Percentiles rank a stretch among this genome's conserved stretches.
Conservation (phyloP, 1,140 invertebrate species). For the Pectinophora gossypiella region DNA sequence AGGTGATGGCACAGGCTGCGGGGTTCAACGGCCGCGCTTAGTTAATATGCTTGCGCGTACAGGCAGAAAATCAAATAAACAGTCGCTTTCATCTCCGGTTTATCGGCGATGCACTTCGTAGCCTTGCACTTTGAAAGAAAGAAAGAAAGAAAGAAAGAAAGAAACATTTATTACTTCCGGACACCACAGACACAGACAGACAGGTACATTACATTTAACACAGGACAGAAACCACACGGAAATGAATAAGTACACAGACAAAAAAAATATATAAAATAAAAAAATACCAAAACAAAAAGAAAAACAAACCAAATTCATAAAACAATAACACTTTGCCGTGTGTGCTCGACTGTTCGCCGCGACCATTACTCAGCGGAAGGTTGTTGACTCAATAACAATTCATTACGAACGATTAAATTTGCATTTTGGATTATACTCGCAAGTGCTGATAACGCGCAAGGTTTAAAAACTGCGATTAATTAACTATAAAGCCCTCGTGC, state of each 20-base stretch:
- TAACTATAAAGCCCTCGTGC: neutral
- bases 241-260: no score
- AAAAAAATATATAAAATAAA: no score
- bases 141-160: no score
- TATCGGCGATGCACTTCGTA: slow-evolving; percentile 68
- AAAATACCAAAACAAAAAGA: no score
- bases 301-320: no score
- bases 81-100: slow-evolving; percentile 68
- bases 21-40: slow-evolving; percentile 50
- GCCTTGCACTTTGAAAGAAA: no score
- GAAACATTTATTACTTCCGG: no score
- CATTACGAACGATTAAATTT: slow-evolving; percentile 34
- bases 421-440: slow-evolving; percentile 7
- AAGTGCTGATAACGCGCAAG: neutral
- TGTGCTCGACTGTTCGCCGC: slow-evolving; percentile 47
- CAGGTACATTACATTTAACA: no score
- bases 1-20: slow-evolving; percentile 30
- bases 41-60: slow-evolving; percentile 50
- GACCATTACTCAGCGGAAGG: slow-evolving; percentile 42
- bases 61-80: slow-evolving; percentile 71
- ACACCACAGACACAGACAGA: no score
- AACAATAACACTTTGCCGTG: no score
- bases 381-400: slow-evolving; percentile 46
- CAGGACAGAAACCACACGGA: no score
- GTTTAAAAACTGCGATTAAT: neutral